Evolutionary conservation across 2,888 invertebrate species (phyloP).

Genomic region (Nephrotoma guestfalica): DNA sequence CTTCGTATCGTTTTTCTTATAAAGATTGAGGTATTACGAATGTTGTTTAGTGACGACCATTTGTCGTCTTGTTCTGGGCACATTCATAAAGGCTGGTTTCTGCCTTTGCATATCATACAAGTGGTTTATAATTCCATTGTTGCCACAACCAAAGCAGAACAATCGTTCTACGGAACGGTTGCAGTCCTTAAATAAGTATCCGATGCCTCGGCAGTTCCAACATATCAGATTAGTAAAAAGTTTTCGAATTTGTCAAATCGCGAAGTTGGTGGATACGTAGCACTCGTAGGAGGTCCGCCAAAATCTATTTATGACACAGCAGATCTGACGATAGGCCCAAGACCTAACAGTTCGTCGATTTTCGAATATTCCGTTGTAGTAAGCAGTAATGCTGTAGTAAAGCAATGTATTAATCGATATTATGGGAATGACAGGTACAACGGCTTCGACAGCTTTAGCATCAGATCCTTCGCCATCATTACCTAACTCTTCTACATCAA

Average conservation of each 20-base stretch:
- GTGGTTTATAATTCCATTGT: not conserved
- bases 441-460: not conserved
- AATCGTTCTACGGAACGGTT: not conserved
- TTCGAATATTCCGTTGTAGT: not conserved
- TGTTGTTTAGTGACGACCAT: not conserved
- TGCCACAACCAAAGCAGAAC: not conserved
- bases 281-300: no score
- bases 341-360: no score
- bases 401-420: not conserved
- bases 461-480: not conserved
- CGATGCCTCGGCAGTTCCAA: not conserved
- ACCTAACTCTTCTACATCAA: not conserved
- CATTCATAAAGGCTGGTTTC: not conserved
- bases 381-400: not conserved
- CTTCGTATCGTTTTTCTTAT: not conserved
- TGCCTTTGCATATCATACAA: not conserved
- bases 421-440: not conserved
- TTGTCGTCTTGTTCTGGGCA: not conserved
- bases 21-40: not conserved
- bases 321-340: not conserved
- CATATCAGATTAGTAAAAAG: not conserved
- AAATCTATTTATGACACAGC: not conserved
- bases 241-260: no score
- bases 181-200: not conserved
- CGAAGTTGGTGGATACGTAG: no score